Base-by-base conservation (phyloP, 2,888 invertebrate genomes). In the Ditula angustiorana region DNA sequence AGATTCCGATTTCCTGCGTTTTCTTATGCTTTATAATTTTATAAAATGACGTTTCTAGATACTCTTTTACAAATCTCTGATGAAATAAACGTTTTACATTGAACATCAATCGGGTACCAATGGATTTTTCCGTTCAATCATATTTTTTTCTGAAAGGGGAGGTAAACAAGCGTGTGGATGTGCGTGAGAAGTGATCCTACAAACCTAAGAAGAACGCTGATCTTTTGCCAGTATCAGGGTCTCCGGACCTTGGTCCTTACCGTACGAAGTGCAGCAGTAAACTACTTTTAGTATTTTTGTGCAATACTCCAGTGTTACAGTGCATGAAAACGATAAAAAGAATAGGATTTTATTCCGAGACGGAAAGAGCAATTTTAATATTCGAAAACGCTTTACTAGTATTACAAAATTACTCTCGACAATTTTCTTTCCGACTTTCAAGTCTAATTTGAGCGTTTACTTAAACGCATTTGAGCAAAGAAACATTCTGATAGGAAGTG, bases 401-500 rank as follows among this genome's bases (percentile, higher is more conserved):
- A 21, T 58, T 23, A 47, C 37, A 46, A 59, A 59, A 64, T 53
- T 13, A 47, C 64, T 64, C 58, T 64, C 46, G 30, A 59, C 53
- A 53, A 53, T 57, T 67, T 67, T 55, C 67, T 58, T 59, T 57
- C 26, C 44, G 41, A 56, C 61, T 55, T 59, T 55, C 24, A 19
- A 24, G 35, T 21, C 5, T 53, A 53, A 63, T 46, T 61, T 55
- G n/a, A 55, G 72, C 71, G 71, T 78, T 73, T 75, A 75, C 71
- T 75, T 74, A 76, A 81, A 77, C 75, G 78, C 76, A 82, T 78
- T n/a, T 74, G 74, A 76, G 74, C 74, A 80, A 84, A 78, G 79
- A 82, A 87, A 86, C 81, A 79, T 79, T 67, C 71, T 79, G 79
- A 76, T 74, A 73, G 76, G 79, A 83, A 88, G 86, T 85, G 85